Evolutionary conservation across 2,113 vertebrate genomes (phyloP).

Genomic region (Microcebus lehilahytsara): DNA sequence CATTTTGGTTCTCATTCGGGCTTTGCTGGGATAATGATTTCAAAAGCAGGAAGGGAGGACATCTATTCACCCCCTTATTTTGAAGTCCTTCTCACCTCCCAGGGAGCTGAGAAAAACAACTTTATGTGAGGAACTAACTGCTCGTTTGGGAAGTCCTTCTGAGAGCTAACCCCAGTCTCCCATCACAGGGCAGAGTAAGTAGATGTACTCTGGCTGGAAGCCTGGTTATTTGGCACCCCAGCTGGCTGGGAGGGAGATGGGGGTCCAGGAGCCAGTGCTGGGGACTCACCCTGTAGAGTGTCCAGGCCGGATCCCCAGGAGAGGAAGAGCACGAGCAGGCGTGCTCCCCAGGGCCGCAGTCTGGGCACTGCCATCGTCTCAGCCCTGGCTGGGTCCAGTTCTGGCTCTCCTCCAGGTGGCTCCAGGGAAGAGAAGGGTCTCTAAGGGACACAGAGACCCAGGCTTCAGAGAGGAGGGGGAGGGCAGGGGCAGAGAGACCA

Average conservation of each 20-base stretch:
- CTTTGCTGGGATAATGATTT: neutral
- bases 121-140: neutral
- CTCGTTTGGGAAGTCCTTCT: constrained; percentile 24
- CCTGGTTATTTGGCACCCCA: neutral
- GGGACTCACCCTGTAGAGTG: constrained; percentile 69
- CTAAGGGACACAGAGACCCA: neutral
- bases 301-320: constrained; percentile 70
- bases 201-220: neutral
- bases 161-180: neutral
- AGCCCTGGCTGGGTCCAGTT: neutral
- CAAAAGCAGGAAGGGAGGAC: neutral
- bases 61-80: neutral
- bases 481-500: neutral
- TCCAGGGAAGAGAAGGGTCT: neutral
- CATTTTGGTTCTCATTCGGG: neutral
- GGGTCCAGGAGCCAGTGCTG: neutral
- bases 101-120: neutral
- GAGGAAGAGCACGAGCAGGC: constrained; percentile 45
- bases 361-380: constrained; percentile 45
- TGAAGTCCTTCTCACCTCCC: neutral
- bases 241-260: neutral
- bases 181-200: neutral
- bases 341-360: constrained; percentile 44
- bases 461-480: neutral
- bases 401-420: constrained; percentile 17